Evolutionary conservation across 2,113 vertebrate genomes (phyloP), one percentile per base, ranked within the genome.

Genomic region (Crotalus tigris): DNA sequence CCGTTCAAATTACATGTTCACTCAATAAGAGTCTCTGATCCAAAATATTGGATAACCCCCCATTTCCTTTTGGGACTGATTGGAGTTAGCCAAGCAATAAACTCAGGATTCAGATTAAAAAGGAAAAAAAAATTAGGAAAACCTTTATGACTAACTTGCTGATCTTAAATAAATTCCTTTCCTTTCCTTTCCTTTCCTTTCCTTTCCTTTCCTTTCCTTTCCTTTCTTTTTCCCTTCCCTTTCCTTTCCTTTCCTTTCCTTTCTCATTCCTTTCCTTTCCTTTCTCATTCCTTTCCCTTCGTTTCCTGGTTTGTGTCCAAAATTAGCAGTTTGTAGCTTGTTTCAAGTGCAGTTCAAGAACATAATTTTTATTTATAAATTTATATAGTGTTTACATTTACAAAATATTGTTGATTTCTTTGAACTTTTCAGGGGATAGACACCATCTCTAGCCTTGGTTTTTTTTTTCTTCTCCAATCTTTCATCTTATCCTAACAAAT

Each of bases 1-100:
- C 33, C 57, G 86, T 81, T 44, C 5, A 59, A 93, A 12, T 88
- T 95, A 87, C 55, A 75, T n/a, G 11, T 69, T 94, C 87, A 9
- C 90, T 95, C 85, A 1, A 58, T 58, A 5, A 81, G 1, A 94
- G 90, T 33, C 8, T 17, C 0, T 46, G 90, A 92, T 46, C 55
- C 59, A 90, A 88, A 95, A 93, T 90, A 92, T 87, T 29, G 0
- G 0, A 64, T 58, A 0, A 23, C 0, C 44, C 44, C 19, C 12
- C 0, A 46, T 92, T 1, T 0, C 44, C 94, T 7, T 69, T 0
- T 5, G 61, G 88, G n/a, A 93, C 90, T 69, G 49, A 90, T 17
- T 93, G 92, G 92, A 86, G 46, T n/a, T 21, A 15, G 55, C 33
- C 44, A 49, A 59, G 88, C 46, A 44, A 86, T 39, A 59, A 54